Evolutionary conservation across 2,113 vertebrate species (phyloP).

Genomic region (Antechinus stuartii): DNA sequence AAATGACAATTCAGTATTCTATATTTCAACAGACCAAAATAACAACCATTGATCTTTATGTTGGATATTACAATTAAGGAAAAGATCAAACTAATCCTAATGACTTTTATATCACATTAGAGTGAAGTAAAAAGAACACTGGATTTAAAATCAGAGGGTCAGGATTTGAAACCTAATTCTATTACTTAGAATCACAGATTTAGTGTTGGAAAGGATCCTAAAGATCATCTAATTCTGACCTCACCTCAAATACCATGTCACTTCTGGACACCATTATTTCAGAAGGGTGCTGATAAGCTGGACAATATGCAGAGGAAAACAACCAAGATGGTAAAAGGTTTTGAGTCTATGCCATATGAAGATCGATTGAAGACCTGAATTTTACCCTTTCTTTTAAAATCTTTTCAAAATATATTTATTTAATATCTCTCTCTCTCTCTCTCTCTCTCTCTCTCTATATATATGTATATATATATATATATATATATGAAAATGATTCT

Average conservation of each 20-base stretch:
- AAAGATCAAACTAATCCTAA: neutral
- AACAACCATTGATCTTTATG: constrained; percentile 17
- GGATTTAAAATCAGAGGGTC: neutral
- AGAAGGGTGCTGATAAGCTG: neutral
- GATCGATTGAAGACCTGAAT: neutral
- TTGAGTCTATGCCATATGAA: neutral
- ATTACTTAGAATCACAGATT: neutral
- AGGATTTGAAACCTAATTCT: neutral
- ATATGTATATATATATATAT: too few species aligned
- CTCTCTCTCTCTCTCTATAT: too few species aligned
- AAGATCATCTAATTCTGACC: neutral
- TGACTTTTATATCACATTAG: neutral
- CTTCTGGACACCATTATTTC: neutral
- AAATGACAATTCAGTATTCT: neutral
- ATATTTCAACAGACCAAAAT: constrained; percentile 61
- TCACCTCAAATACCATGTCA: neutral
- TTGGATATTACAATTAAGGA: neutral
- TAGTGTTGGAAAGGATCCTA: neutral
- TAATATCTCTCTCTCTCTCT: too few species aligned
- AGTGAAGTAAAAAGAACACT: neutral
- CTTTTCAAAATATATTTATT: neutral
- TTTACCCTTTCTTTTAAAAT: neutral
- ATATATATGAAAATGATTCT: neutral
- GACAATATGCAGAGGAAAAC: neutral
- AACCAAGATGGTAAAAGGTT: neutral